phyloP scores from a whole-genome alignment of 2,888 invertebrate genomes.

The Alloplasta piceator region DNA sequence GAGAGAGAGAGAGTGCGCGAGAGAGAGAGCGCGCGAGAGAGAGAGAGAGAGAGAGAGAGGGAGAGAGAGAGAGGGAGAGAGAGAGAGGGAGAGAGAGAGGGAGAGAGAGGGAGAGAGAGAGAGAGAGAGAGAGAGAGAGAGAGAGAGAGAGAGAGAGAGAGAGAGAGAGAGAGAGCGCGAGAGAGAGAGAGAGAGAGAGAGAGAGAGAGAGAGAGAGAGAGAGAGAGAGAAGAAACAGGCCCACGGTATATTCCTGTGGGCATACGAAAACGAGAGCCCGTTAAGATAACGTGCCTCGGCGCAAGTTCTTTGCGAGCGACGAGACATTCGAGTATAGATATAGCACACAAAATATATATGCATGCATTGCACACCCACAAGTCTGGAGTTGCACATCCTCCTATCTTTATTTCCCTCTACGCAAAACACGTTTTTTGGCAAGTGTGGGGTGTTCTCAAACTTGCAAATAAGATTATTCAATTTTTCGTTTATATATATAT shows the following conservation, averaged over 20 bases:
- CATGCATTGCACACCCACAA: neutral
- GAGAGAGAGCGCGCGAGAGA: too few species aligned
- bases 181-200: constrained; percentile 27
- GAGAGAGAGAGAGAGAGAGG: constrained; percentile 10
- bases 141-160: constrained; percentile 36
- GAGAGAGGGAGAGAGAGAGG: constrained; percentile 28
- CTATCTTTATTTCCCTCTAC: constrained; percentile 48
- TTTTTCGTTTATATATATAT: neutral
- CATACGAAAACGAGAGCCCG: constrained; percentile 62
- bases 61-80: constrained; percentile 30
- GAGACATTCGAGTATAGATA: constrained; percentile 47
- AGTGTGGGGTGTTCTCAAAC: constrained; percentile 32
- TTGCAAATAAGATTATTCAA: constrained; percentile 9
- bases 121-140: constrained; percentile 32
- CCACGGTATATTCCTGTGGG: constrained; percentile 49
- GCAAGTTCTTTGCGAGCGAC: constrained; percentile 38
- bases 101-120: constrained; percentile 35
- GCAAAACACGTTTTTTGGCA: constrained; percentile 38
- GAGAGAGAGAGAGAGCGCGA: constrained; percentile 30
- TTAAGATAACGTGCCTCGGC: constrained; percentile 58
- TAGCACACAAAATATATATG: neutral
- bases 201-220: constrained; percentile 39
- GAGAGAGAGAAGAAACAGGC: constrained; percentile 51
- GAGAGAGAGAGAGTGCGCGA: too few species aligned
- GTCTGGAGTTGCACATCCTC: neutral